Evolutionary conservation across 2,888 invertebrate genomes (phyloP).

Genomic region (Noctua fimbriata): DNA sequence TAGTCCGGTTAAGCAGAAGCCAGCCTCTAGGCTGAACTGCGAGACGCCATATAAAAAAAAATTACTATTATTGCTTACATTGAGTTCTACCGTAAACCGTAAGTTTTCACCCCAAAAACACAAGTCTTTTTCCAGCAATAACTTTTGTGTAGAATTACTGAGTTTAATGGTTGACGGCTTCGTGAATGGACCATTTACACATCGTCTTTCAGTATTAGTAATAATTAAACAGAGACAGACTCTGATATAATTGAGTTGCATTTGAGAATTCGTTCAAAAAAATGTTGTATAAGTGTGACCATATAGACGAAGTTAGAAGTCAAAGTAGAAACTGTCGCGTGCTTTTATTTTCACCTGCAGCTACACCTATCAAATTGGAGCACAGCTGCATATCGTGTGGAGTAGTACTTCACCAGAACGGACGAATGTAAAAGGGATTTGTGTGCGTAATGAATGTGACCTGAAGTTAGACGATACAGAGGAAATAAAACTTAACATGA

Average conservation of each 20-base stretch:
- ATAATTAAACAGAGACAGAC: background rate
- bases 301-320: background rate
- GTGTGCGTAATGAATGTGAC: conserved; percentile 12
- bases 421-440: background rate
- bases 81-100: background rate
- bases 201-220: background rate
- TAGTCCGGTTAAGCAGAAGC: too few relatives aligned
- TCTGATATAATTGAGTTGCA: background rate
- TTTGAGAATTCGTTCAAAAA: background rate
- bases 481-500: background rate
- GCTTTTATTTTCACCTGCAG: conserved; percentile 29
- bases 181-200: background rate
- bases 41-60: too few relatives aligned
- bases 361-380: background rate
- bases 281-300: background rate
- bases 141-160: background rate
- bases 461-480: background rate
- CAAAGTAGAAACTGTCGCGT: background rate
- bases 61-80: too few relatives aligned
- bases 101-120: background rate
- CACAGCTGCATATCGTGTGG: conserved; percentile 24
- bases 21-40: too few relatives aligned
- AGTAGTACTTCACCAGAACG: background rate
- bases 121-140: background rate
- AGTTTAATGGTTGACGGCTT: background rate